A percentile compares a stretch with the other conserved stretches of the same genome.
Evolutionary conservation across 2,797 vertebrate species (phyloP).

Genomic region (Sphaeramia orbicularis): DNA sequence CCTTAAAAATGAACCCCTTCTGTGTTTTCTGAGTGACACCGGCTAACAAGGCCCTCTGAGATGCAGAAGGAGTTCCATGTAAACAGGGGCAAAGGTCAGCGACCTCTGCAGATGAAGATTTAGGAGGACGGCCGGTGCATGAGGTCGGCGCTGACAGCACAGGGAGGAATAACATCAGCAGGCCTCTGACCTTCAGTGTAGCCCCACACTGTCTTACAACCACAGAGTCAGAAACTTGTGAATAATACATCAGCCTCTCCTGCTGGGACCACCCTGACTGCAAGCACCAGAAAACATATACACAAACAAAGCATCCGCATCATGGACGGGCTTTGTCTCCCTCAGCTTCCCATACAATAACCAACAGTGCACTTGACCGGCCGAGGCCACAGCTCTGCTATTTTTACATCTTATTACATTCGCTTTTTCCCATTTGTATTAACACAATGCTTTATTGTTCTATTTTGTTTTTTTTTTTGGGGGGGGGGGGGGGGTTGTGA

Average conservation of each 20-base stretch:
- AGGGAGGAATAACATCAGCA: constrained; percentile 56
- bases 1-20: constrained; percentile 17
- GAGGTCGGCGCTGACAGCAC: constrained; percentile 68
- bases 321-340: constrained; percentile 44
- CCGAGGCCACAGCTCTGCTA: constrained; percentile 12
- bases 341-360: constrained; percentile 51
- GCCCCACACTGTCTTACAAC: constrained; percentile 65
- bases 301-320: constrained; percentile 58
- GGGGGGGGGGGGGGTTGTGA: too few species aligned
- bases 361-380: constrained; percentile 51
- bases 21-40: constrained; percentile 45
- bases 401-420: constrained; percentile 5
- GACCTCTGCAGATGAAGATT: constrained; percentile 60
- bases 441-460: neutral
- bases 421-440: neutral
- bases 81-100: constrained; percentile 62
- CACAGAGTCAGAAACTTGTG: constrained; percentile 67
- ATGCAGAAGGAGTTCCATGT: constrained; percentile 25
- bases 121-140: constrained; percentile 52
- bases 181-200: constrained; percentile 78
- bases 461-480: neutral
- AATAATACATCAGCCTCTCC: constrained; percentile 80
- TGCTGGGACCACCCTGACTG: constrained; percentile 55
- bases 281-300: constrained; percentile 49
- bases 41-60: constrained; percentile 55